Percentiles rank a stretch among this genome's conserved stretches.
Conservation (phyloP, 2,888 invertebrate species). For the Neoscelio sp. region DNA sequence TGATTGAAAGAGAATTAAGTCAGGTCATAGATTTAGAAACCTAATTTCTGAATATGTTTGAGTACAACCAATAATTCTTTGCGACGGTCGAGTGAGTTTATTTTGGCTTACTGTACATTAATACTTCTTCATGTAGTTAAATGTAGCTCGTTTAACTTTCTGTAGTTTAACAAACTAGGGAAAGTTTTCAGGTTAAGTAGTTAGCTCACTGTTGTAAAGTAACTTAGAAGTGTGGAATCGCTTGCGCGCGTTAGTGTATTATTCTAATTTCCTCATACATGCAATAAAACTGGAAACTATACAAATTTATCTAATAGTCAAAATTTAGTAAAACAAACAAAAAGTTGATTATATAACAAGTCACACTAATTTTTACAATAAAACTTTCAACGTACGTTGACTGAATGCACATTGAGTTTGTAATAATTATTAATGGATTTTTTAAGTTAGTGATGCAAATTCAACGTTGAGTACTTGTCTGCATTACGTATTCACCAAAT, state of each 20-base stretch:
- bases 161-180: conserved; percentile 73
- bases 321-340: neutral
- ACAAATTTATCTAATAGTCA: neutral
- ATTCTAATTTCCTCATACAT: conserved; percentile 10
- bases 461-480: conserved; percentile 47
- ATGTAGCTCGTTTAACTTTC: conserved; percentile 74
- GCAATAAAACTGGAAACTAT: neutral
- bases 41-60: conserved; percentile 19
- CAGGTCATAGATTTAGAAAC: neutral
- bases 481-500: conserved; percentile 74
- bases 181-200: conserved; percentile 68
- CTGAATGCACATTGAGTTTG: conserved; percentile 23
- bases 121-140: conserved; percentile 29
- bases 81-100: conserved; percentile 59
- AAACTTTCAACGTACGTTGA: too few relatives aligned
- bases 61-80: conserved; percentile 37
- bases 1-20: too few relatives aligned
- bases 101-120: conserved; percentile 62
- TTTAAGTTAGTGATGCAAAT: conserved; percentile 37
- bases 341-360: neutral
- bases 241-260: conserved; percentile 37
- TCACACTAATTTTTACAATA: too few relatives aligned
- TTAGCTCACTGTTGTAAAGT: conserved; percentile 48
- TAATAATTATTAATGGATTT: conserved; percentile 6
- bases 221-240: conserved; percentile 65